Conservation (phyloP, 2,888 invertebrate species). For the Neoscelio sp. region DNA sequence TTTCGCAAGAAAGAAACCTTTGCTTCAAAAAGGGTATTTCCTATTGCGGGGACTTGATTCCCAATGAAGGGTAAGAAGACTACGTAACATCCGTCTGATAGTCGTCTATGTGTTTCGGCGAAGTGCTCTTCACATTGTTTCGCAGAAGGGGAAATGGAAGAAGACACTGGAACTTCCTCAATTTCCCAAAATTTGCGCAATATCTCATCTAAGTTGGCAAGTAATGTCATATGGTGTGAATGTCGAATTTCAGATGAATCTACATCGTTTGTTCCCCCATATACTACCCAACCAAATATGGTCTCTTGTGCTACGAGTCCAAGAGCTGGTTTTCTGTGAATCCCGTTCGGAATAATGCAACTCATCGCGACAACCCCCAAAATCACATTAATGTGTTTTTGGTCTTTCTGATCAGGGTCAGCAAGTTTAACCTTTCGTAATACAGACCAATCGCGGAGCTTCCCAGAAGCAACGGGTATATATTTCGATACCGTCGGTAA, state of each 20-base stretch:
- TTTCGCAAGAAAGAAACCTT: not conserved
- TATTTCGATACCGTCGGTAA: not conserved
- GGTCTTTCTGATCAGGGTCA: not conserved
- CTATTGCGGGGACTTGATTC: not conserved
- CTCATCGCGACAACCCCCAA: slow-evolving; percentile 3
- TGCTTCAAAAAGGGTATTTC: not conserved
- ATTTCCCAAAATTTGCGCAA: not conserved
- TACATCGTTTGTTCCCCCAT: not conserved
- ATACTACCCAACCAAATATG: slow-evolving; percentile 15
- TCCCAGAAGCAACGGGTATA: not conserved
- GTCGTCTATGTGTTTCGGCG: not conserved
- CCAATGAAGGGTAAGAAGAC: slow-evolving; percentile 5
- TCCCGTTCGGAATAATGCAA: not conserved
- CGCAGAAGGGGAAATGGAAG: not conserved
- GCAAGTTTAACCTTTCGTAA: not conserved
- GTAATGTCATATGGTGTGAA: not conserved
- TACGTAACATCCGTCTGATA: not conserved
- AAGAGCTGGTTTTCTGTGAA: not conserved
- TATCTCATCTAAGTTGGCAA: not conserved
- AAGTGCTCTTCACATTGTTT: slow-evolving; percentile 8
- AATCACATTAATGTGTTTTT: not conserved
- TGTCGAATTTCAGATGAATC: too few relatives aligned
- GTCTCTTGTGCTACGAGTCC: not conserved
- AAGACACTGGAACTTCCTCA: slow-evolving; percentile 1
- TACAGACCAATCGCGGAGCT: not conserved